Evolutionary conservation across 1,140 invertebrate genomes (phyloP).

Genomic region (Drosophila ficusphila): DNA sequence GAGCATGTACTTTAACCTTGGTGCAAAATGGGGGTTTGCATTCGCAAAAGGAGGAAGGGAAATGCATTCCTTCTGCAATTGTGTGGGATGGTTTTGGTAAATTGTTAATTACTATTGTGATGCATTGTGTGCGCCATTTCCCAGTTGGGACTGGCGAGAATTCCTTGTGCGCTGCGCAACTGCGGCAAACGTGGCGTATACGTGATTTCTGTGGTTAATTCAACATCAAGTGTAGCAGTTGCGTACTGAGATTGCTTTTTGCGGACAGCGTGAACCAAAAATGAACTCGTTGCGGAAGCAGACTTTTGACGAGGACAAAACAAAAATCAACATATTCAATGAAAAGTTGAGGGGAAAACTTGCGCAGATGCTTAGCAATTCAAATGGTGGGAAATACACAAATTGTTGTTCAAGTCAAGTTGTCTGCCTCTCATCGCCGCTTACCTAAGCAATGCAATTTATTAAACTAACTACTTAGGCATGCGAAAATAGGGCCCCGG

Average conservation of each 20-base stretch:
- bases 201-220: slow-evolving; percentile 30
- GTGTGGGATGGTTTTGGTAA: slow-evolving; percentile 20
- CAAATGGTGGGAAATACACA: slow-evolving; percentile 33
- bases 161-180: slow-evolving; percentile 16
- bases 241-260: slow-evolving; percentile 10
- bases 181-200: slow-evolving; percentile 36
- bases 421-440: background rate
- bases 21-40: slow-evolving; percentile 17
- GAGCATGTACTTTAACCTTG: slow-evolving; percentile 46
- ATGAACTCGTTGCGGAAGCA: slow-evolving; percentile 4
- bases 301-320: background rate
- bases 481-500: slow-evolving; percentile 67
- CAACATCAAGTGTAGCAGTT: slow-evolving; percentile 8
- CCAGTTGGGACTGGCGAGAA: background rate
- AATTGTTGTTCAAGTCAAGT: slow-evolving; percentile 24
- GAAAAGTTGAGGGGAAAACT: slow-evolving; percentile 9
- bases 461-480: slow-evolving; percentile 80
- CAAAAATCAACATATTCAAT: slow-evolving; percentile 18
- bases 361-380: slow-evolving; percentile 35
- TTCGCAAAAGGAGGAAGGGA: background rate
- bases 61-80: slow-evolving; percentile 2
- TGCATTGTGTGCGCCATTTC: slow-evolving; percentile 22
- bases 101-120: slow-evolving; percentile 74
- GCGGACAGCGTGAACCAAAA: background rate
- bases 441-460: slow-evolving; percentile 64